These are phyloP conservation scores for Aphaenogaster rudis DNA, from an alignment of 1,140 invertebrate genomes.

Conservation along the genomic window DNA sequence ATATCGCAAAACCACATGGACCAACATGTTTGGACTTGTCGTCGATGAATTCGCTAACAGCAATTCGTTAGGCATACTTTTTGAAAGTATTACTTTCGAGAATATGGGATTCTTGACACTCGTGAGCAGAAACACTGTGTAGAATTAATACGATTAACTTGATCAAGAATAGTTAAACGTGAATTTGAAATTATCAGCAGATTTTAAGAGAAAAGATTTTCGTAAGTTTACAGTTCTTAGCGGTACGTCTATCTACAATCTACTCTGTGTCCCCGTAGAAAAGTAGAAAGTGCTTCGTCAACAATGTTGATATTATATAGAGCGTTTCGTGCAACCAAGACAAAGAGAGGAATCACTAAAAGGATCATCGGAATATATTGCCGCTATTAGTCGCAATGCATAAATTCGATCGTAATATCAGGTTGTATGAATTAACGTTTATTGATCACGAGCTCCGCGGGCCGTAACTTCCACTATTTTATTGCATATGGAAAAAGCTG, in stretches of 20 bases:
- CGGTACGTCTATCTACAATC: neutral
- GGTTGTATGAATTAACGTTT: constrained; percentile 59
- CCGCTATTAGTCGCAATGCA: constrained; percentile 57
- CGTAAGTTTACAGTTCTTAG: neutral
- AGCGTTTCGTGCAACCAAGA: neutral
- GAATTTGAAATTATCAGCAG: neutral
- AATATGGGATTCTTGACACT: neutral
- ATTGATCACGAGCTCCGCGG: constrained; percentile 49
- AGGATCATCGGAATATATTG: constrained; percentile 41
- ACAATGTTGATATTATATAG: neutral
- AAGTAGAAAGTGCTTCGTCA: neutral
- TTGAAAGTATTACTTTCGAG: neutral
- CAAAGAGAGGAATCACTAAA: neutral
- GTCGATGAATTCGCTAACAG: neutral
- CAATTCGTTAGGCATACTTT: neutral
- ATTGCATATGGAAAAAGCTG: constrained; percentile 64
- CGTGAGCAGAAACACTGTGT: neutral
- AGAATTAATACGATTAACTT: neutral
- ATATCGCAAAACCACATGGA: neutral
- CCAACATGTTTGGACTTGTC: neutral
- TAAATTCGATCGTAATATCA: constrained; percentile 64
- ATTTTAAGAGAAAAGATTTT: neutral
- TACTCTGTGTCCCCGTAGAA: neutral
- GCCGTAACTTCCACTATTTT: constrained; percentile 50
- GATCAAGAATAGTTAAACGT: neutral